Evolutionary conservation across 2,113 vertebrate genomes (phyloP).

Genomic region (Mionectes macconnelli): DNA sequence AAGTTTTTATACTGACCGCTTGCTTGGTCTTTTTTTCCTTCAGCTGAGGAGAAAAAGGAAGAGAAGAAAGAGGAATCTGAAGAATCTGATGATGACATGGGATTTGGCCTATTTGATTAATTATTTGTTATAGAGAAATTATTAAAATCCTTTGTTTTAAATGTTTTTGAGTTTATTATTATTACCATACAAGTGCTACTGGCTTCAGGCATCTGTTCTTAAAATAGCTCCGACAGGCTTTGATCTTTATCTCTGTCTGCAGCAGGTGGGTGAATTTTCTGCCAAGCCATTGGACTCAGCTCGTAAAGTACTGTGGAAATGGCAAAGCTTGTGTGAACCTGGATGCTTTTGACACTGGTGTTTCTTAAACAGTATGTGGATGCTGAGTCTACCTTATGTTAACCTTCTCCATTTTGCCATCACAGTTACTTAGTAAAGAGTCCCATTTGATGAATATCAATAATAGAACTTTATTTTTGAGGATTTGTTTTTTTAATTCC

Average conservation of each 20-base stretch:
- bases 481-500: background rate
- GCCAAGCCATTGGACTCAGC: background rate
- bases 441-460: too few relatives aligned
- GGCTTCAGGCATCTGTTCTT: background rate
- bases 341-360: background rate
- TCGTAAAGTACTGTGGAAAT: background rate
- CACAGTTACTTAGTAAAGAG: background rate
- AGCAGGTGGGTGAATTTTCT: background rate
- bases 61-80: constrained; percentile 98
- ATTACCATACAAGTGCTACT: background rate
- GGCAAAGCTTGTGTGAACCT: background rate
- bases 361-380: background rate
- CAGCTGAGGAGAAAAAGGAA: constrained; percentile 87
- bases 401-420: background rate
- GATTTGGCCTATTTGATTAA: constrained; percentile 95
- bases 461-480: background rate
- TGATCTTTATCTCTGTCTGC: background rate
- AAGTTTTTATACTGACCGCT: background rate
- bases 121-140: background rate
- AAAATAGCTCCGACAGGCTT: background rate
- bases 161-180: background rate
- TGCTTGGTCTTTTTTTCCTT: background rate
- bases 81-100: constrained; percentile 97
- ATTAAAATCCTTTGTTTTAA: constrained; percentile 72
- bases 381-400: background rate